A percentile compares a stretch with the other conserved stretches of the same genome.
Conservation (phyloP, 2,797 vertebrate species). For the Gymnothorax reevesii region DNA sequence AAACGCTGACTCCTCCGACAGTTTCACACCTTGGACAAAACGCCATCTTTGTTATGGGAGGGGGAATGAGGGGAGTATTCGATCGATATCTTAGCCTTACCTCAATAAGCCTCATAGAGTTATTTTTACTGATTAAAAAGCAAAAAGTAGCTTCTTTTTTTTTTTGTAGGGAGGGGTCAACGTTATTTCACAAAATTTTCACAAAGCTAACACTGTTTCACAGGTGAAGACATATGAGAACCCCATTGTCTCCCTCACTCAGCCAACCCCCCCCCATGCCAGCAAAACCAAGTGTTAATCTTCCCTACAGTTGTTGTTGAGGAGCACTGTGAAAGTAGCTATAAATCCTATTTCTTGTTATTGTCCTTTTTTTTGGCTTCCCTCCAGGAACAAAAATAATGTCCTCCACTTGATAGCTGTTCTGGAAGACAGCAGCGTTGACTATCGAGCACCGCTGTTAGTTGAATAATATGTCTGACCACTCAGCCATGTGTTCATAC, state of each 20-base stretch:
- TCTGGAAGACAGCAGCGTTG: constrained; percentile 64
- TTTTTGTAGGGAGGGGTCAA: not conserved
- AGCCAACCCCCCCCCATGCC: constrained; percentile 31
- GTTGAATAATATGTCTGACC: constrained; percentile 68
- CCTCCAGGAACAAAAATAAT: constrained; percentile 66
- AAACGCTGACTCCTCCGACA: not conserved
- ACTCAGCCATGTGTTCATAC: not conserved
- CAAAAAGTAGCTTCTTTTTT: not conserved
- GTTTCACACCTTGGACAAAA: not conserved
- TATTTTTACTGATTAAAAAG: not conserved
- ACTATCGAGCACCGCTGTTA: constrained; percentile 61
- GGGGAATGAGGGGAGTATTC: not conserved
- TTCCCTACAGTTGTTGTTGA: constrained; percentile 71
- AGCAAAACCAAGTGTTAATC: constrained; percentile 69
- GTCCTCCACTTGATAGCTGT: constrained; percentile 69
- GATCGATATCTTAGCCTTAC: not conserved
- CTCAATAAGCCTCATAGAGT: not conserved
- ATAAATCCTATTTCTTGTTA: constrained; percentile 69
- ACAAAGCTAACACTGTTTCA: constrained; percentile 42
- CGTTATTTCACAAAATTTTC: not conserved
- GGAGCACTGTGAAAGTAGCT: constrained; percentile 58
- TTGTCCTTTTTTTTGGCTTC: constrained; percentile 48
- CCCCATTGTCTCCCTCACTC: not conserved
- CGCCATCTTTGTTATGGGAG: not conserved
- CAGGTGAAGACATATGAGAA: constrained; percentile 41